Base-by-base conservation (phyloP, 2,888 invertebrate genomes). In the Mythimna loreyi region DNA sequence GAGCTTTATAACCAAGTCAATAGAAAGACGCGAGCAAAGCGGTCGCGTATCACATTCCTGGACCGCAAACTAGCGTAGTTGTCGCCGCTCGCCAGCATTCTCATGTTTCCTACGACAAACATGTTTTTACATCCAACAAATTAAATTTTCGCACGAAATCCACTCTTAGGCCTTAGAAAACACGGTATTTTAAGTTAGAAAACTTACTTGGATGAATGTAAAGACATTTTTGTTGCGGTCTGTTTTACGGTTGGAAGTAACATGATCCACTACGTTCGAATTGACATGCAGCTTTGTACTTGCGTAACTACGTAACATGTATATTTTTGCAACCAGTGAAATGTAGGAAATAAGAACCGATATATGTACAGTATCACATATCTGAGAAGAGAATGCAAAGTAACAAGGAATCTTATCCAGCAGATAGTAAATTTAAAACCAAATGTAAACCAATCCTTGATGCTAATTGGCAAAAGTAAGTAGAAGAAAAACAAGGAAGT, bases 21-120 rank as follows among this genome's bases (percentile, higher is more conserved):
- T 89, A 86, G 88, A 89, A 86, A 89, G 86, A 88, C 69, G 64
- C 71, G 65, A 81, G 84, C 75, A 85, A 86, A 80, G 80, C 83
- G 78, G 85, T 72, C 81, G 67, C 73, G 81, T 92, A 91, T 91
- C 90, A 85, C 79, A 89, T 90, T 87, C 81, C 86, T 74, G 86
- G 84, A 91, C 92, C 92, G 87, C 92, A 91, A 88, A 87, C 86
- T 86, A 82, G 86, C 84, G 85, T 84, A 86, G 85, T 86, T 86
- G 87, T 84, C 83, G 85, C 85, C 86, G 87, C 84, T 90, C 87
- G 85, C 90, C 83, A 84, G 80, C 85, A 86, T 89, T 92, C 90
- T 93, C 90, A 84, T 84, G 84, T 93, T 92, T 90, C 92, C 67
- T 74, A 78, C 84, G 75, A 66, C 84, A 81, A 82, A 78, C 85